Conservation (phyloP, 2,797 vertebrate species). For the Sandelia bainsii region DNA sequence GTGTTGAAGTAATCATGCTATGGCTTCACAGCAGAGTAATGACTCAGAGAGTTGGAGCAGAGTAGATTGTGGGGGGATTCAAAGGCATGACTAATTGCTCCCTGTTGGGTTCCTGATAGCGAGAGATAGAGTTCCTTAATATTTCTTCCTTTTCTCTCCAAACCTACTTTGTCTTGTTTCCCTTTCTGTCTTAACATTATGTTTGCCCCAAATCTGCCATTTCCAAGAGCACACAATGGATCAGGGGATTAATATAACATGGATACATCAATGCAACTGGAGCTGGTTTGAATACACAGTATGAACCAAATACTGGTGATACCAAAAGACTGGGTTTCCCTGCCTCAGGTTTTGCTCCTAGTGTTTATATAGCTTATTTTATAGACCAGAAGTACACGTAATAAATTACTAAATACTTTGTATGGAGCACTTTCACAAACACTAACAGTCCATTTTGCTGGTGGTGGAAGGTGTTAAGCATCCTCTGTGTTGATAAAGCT, state of each 20-base stretch:
- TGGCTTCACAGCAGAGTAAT: constrained; percentile 59
- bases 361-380: not conserved
- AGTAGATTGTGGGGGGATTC: constrained; percentile 35
- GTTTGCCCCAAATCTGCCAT: constrained; percentile 27
- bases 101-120: constrained; percentile 43
- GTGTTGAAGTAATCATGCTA: constrained; percentile 29
- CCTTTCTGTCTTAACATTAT: constrained; percentile 20
- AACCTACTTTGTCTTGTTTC: constrained; percentile 8
- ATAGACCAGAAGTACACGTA: not conserved
- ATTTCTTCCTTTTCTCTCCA: constrained; percentile 30
- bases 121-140: constrained; percentile 36
- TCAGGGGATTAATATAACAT: not conserved
- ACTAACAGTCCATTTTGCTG: not conserved
- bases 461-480: constrained; percentile 3
- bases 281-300: constrained; percentile 3
- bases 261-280: not conserved
- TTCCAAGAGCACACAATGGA: constrained; percentile 14
- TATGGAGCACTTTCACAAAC: not conserved
- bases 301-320: not conserved
- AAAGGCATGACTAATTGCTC: constrained; percentile 62
- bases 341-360: not conserved
- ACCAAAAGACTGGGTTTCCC: not conserved
- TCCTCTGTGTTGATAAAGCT: constrained; percentile 13
- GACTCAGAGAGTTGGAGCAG: constrained; percentile 36
- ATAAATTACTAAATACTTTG: constrained; percentile 1